phyloP scores from a whole-genome alignment of 2,888 invertebrate genomes.

The Epinotia nisella region DNA sequence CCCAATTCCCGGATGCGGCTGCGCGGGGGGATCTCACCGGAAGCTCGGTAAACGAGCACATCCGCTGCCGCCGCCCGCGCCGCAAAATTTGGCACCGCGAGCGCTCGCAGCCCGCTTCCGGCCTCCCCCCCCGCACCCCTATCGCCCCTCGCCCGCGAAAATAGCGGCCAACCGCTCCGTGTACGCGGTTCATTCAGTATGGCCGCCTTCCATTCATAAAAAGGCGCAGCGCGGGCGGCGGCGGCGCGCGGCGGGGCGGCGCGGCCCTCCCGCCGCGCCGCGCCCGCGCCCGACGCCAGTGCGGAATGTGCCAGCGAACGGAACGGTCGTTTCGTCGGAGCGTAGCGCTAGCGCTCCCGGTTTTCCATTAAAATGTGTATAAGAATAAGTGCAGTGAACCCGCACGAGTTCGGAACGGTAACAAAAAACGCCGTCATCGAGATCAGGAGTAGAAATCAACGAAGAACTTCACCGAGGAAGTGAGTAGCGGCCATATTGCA shows the following conservation, averaged over 20 bases:
- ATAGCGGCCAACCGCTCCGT: constrained; percentile 85
- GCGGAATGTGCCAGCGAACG: constrained; percentile 84
- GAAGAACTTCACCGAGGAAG: constrained; percentile 85
- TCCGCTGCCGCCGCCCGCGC: constrained; percentile 84
- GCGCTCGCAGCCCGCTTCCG: constrained; percentile 82
- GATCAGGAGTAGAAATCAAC: constrained; percentile 85
- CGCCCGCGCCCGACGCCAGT: constrained; percentile 82
- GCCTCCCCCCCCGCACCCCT: constrained; percentile 79
- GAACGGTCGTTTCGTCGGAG: constrained; percentile 86
- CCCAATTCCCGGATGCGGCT: constrained; percentile 84
- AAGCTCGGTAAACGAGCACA: constrained; percentile 84
- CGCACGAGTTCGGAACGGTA: constrained; percentile 84
- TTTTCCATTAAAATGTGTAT: constrained; percentile 86
- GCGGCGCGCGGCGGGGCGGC: constrained; percentile 80
- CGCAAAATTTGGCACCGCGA: constrained; percentile 84
- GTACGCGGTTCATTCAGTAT: constrained; percentile 89
- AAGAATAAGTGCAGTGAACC: constrained; percentile 85
- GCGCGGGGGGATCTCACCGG: constrained; percentile 83
- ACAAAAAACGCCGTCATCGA: constrained; percentile 83
- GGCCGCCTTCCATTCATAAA: constrained; percentile 90
- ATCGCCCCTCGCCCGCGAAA: constrained; percentile 79
- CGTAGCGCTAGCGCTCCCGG: constrained; percentile 84
- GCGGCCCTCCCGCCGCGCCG: constrained; percentile 81
- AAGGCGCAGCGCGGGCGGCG: constrained; percentile 84
- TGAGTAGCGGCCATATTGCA: constrained; percentile 86